phyloP scores from a whole-genome alignment of 64 coral and sea anemone genomes.

The Astreopora myriophthalma region DNA sequence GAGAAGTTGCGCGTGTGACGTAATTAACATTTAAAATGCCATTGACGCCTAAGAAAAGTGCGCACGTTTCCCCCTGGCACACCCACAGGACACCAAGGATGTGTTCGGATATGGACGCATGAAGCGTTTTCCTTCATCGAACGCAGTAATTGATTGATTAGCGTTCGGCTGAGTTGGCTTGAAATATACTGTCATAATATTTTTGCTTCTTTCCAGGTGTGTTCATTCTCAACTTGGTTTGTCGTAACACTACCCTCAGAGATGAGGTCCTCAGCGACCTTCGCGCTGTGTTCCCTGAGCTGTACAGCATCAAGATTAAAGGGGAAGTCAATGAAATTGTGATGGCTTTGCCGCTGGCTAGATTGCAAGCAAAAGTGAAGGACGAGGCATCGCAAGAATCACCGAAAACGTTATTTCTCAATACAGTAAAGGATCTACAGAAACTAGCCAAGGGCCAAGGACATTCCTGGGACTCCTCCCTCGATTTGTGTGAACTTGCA shows the following conservation, averaged over 20 bases:
- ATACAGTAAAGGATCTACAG: neutral
- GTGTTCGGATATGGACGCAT: too few relatives aligned
- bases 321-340: constrained; percentile 78
- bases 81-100: too few relatives aligned
- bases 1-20: too few relatives aligned
- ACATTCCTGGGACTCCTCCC: constrained; percentile 34
- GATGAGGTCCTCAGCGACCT: constrained; percentile 51
- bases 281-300: constrained; percentile 54
- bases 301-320: constrained; percentile 67
- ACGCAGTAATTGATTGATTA: too few relatives aligned
- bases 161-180: too few relatives aligned
- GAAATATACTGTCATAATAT: too few relatives aligned
- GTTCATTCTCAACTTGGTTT: constrained; percentile 87
- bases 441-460: constrained; percentile 25
- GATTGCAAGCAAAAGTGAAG: neutral
- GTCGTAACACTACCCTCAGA: constrained; percentile 16
- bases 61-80: too few relatives aligned
- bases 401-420: neutral
- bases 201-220: constrained; percentile 59
- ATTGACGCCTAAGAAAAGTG: too few relatives aligned
- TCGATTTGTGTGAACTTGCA: constrained; percentile 30
- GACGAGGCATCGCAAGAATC: neutral
- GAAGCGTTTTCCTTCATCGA: too few relatives aligned
- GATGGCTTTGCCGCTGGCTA: constrained; percentile 43
- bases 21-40: too few relatives aligned